Percentiles rank a stretch among this genome's conserved stretches.
Evolutionary conservation across 2,113 vertebrate genomes (phyloP).

Genomic region (Malurus melanocephalus): DNA sequence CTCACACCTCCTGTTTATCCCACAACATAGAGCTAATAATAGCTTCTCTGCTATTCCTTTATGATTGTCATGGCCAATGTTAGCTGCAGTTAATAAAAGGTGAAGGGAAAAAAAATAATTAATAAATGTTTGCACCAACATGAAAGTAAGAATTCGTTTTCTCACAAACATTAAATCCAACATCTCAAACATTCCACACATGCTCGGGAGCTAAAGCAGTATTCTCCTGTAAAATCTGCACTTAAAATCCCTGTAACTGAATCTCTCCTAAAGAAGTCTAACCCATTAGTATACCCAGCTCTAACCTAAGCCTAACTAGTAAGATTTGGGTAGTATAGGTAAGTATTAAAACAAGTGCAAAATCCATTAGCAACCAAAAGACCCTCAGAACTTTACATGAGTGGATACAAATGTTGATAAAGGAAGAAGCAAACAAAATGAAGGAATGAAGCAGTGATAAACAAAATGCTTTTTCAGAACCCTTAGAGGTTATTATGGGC

Average conservation of each 20-base stretch:
- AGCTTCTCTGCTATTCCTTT: background rate
- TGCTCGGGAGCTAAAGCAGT: background rate
- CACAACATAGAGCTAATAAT: background rate
- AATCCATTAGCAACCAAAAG: background rate
- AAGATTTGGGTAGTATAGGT: background rate
- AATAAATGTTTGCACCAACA: background rate
- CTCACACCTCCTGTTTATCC: constrained; percentile 26
- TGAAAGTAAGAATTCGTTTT: background rate
- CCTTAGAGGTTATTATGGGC: background rate
- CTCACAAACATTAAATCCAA: background rate
- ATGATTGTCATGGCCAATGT: background rate
- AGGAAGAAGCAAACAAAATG: background rate
- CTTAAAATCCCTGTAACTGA: background rate
- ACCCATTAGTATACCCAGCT: background rate
- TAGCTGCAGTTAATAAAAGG: background rate
- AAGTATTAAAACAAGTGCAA: background rate
- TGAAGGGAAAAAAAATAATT: background rate
- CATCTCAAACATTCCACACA: background rate
- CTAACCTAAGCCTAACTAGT: background rate
- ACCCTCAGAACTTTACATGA: background rate
- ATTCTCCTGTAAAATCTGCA: background rate
- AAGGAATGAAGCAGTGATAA: background rate
- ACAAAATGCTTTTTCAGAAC: background rate
- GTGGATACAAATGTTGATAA: background rate
- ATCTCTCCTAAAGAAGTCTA: background rate